phyloP scores from a whole-genome alignment of 1,140 invertebrate genomes.

The Monomorium pharaonis region DNA sequence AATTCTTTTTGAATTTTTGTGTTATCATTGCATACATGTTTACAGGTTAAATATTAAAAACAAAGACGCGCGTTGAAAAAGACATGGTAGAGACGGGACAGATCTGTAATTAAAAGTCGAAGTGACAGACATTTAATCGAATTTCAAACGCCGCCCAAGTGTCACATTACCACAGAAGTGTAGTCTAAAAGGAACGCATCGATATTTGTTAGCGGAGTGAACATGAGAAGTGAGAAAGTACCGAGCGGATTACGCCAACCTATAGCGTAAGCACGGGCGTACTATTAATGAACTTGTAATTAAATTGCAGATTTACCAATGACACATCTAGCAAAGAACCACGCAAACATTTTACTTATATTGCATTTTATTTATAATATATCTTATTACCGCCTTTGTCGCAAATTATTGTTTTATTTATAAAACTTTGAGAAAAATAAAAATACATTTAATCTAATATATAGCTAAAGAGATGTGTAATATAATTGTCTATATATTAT shows the following conservation, averaged over 20 bases:
- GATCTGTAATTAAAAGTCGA: conserved; percentile 53
- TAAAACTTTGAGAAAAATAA: background rate
- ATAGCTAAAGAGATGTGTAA: background rate
- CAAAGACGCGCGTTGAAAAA: background rate
- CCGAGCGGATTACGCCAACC: background rate
- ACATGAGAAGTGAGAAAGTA: background rate
- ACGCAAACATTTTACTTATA: background rate
- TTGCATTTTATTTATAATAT: conserved; percentile 1
- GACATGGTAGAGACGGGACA: background rate
- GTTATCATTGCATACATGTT: too few species aligned
- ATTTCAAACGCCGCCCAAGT: conserved; percentile 36
- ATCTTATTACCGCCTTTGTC: background rate
- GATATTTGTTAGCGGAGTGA: conserved; percentile 42
- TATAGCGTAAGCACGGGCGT: conserved; percentile 3
- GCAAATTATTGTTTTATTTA: background rate
- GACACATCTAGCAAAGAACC: conserved; percentile 3
- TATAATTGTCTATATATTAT: too few species aligned
- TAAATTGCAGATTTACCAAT: conserved; percentile 41
- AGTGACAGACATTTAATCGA: conserved; percentile 39
- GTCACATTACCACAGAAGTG: conserved; percentile 39
- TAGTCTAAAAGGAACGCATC: conserved; percentile 34
- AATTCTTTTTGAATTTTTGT: too few species aligned
- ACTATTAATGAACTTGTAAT: conserved; percentile 49
- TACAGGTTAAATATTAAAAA: background rate
- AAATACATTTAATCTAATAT: background rate